Conservation (phyloP, 2,888 invertebrate species). For the Cephus sareptanus region DNA sequence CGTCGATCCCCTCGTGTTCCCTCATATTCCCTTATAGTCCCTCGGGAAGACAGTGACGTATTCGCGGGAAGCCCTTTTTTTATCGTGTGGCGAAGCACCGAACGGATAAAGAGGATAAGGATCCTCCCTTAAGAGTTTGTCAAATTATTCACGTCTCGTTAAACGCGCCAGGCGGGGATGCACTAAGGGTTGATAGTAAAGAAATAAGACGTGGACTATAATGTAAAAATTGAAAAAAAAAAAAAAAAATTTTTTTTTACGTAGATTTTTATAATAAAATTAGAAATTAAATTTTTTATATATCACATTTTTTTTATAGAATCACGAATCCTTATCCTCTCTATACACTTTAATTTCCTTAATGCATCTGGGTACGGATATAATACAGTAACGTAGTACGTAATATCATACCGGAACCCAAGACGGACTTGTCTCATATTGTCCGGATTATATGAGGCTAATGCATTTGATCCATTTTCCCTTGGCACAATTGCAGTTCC, state of each 20-base stretch:
- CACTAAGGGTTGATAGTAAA: background rate
- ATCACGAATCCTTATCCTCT: too few species aligned
- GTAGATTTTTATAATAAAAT: too few species aligned
- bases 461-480: slow-evolving; percentile 17
- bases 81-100: background rate
- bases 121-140: background rate
- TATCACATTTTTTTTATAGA: too few species aligned
- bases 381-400: too few species aligned
- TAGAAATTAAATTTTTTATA: too few species aligned
- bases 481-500: slow-evolving; percentile 18
- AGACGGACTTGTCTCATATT: slow-evolving; percentile 8
- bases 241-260: too few species aligned
- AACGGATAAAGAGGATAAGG: background rate
- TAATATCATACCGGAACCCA: slow-evolving; percentile 12
- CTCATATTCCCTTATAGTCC: slow-evolving; percentile 12
- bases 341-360: too few species aligned
- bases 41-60: background rate
- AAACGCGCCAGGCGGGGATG: background rate
- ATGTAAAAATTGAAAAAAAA: background rate
- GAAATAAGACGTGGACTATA: background rate
- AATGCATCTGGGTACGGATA: background rate
- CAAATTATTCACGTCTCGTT: background rate
- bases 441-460: slow-evolving; percentile 5
- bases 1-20: background rate
- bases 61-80: background rate